Conservation (phyloP, 2,888 invertebrate genomes). For the Macaria notata region DNA sequence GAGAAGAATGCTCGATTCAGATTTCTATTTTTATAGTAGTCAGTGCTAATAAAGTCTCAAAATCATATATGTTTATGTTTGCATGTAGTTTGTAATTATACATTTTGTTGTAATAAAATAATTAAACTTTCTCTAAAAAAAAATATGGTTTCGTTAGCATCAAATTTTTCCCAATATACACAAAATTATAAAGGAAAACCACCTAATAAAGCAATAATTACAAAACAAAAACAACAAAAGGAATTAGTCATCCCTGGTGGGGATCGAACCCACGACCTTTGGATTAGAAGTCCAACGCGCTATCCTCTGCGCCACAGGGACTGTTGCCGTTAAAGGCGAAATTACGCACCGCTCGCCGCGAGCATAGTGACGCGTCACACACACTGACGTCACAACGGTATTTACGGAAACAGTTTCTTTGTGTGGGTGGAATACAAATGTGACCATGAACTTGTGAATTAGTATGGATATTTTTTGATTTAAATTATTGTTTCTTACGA, state of each 20-base stretch:
- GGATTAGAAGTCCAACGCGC: conserved; percentile 94
- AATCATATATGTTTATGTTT: too few relatives aligned
- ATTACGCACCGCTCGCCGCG: conserved; percentile 34
- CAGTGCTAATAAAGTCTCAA: too few relatives aligned
- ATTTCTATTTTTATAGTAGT: too few relatives aligned
- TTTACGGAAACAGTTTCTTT: conserved; percentile 13
- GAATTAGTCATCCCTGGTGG: conserved; percentile 86
- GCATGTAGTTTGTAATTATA: too few relatives aligned
- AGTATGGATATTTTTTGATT: conserved; percentile 15
- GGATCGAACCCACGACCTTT: conserved; percentile 94
- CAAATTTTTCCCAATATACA: too few relatives aligned
- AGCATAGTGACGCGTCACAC: conserved; percentile 25
- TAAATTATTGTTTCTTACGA: too few relatives aligned
- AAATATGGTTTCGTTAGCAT: too few relatives aligned
- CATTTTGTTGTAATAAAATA: too few relatives aligned
- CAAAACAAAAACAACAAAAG: conserved; percentile 10
- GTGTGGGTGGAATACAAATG: conserved; percentile 16
- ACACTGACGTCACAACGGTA: conserved; percentile 28
- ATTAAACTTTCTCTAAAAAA: too few relatives aligned
- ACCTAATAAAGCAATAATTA: conserved; percentile 22
- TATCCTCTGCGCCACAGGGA: conserved; percentile 93
- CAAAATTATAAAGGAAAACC: too few relatives aligned
- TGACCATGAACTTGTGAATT: conserved; percentile 23
- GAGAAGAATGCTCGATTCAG: too few relatives aligned
- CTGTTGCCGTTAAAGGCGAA: conserved; percentile 46